A percentile compares a stretch with the other conserved stretches of the same genome.
phyloP scores from a whole-genome alignment of 1,140 invertebrate species.

The Muscidifurax raptorellus region DNA sequence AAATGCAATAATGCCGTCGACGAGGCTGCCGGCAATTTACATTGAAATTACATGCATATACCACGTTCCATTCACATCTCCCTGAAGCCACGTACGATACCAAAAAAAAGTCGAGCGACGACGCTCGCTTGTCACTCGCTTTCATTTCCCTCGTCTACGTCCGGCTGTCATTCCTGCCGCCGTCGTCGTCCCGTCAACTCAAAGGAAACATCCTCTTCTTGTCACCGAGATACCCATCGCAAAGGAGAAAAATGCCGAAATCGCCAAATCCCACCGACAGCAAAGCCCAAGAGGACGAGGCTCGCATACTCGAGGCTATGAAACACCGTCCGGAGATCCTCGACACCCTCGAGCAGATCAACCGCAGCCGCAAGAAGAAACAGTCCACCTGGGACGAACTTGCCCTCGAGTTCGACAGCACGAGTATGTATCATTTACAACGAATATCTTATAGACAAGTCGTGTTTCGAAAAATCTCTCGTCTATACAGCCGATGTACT shows the following conservation, averaged over 20 bases:
- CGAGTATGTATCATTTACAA: conserved; percentile 44
- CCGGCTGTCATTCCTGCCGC: neutral
- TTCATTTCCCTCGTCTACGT: neutral
- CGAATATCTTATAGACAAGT: too few species aligned
- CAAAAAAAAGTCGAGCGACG: neutral
- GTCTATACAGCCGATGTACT: conserved; percentile 48
- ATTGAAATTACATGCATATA: conserved; percentile 33
- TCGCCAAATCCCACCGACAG: neutral
- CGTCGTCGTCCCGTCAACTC: neutral
- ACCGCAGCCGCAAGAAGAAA: conserved; percentile 16
- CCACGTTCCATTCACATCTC: neutral
- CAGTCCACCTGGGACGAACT: conserved; percentile 44
- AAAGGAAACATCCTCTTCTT: too few species aligned
- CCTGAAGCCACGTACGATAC: neutral
- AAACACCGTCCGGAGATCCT: conserved; percentile 46
- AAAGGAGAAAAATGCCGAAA: conserved; percentile 31
- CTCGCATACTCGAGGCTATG: conserved; percentile 45
- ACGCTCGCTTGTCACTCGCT: conserved; percentile 37
- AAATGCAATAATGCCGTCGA: conserved; percentile 39
- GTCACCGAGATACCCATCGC: neutral
- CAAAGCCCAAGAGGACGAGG: conserved; percentile 29
- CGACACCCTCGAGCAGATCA: conserved; percentile 6
- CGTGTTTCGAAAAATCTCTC: neutral
- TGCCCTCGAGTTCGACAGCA: conserved; percentile 14
- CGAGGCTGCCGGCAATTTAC: conserved; percentile 15